Percentiles rank a stretch among this genome's conserved stretches.
Evolutionary conservation across 2,113 vertebrate species (phyloP).

Genomic region (Neolamprologus brichardi): DNA sequence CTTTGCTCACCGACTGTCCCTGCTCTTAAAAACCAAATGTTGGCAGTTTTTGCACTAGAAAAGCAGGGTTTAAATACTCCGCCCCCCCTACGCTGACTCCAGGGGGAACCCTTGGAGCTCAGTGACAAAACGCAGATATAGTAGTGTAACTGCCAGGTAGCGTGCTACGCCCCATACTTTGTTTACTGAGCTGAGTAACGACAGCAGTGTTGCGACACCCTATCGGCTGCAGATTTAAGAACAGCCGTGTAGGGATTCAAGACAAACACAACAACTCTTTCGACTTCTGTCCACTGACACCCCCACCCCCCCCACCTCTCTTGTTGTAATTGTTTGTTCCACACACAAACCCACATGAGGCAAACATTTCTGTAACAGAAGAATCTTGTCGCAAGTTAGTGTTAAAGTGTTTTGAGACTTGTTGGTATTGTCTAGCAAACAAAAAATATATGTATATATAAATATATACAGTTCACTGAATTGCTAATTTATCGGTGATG

Average conservation of each 20-base stretch:
- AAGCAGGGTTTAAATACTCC: not conserved
- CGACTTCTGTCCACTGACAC: constrained; percentile 14
- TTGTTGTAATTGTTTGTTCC: not conserved
- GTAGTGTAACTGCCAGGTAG: constrained; percentile 24
- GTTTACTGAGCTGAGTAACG: constrained; percentile 26
- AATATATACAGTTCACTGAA: not conserved
- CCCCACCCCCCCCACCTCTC: not conserved
- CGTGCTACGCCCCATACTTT: constrained; percentile 1
- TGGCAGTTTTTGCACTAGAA: constrained; percentile 39
- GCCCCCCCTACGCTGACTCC: not conserved
- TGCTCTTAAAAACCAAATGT: constrained; percentile 11
- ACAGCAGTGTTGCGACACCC: not conserved
- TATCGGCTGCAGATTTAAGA: not conserved
- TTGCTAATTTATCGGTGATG: constrained; percentile 47
- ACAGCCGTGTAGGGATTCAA: not conserved
- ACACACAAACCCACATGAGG: constrained; percentile 13
- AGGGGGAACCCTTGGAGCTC: not conserved
- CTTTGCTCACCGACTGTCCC: not conserved
- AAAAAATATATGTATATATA: not conserved
- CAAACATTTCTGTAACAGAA: constrained; percentile 13
- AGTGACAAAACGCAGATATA: not conserved
- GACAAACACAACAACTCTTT: not conserved
- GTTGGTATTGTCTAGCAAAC: constrained; percentile 27
- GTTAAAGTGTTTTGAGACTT: constrained; percentile 22
- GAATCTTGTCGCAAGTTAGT: not conserved